Base-by-base conservation (phyloP, 2,888 invertebrate species). In the Stenotaenia linearis region DNA sequence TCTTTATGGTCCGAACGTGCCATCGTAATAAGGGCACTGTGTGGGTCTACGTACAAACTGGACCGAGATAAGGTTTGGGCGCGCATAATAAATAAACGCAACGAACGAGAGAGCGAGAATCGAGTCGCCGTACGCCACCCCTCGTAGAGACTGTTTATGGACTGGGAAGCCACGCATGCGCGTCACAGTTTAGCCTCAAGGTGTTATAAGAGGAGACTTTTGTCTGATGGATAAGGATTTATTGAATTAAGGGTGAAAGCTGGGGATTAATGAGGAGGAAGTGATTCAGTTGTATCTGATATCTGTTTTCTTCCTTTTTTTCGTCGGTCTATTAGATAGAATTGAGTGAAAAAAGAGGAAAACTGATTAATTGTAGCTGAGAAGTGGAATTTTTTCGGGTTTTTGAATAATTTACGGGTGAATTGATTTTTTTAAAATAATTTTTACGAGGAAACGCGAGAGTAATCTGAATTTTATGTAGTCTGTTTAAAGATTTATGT, bases 51-150 rank as follows among this genome's bases (percentile, higher is more conserved):
- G 56, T 56, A 56, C 21, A 56, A 23, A 56, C 56, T 56, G 56
- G 56, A 56, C 23, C n/a, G 56, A 56, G 56, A 56, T 56, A 56
- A 56, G 56, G 56, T 56, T 56, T 56, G 56, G 56, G 56, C 50
- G 50, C 50, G 50, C 56, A 56, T 56, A 56, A 56, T 56, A 56
- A 56, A 56, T 56, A 56, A 56, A 56, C 18, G 56, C 3, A 21
- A 40, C 40, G 40, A 40, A n/a, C 40, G 40, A 4, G 40, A 37
- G 37, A 37, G 15, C 7, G 50, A 56, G 56, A 56, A 56, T 56
- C 21, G 56, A 56, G 56, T n/a, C 56, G 23, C 21, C 21, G 56
- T 18, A 40, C 40, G 12, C 40, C n/a, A 56, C 56, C 18, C 56
- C 56, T 56, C 56, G 56, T 56, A 23, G 40, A 12, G 6, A 3